Evolutionary conservation across 2,797 vertebrate species (phyloP), one percentile per base, ranked within the genome.

Genomic region (Acrossocheilus wenchowensis): DNA sequence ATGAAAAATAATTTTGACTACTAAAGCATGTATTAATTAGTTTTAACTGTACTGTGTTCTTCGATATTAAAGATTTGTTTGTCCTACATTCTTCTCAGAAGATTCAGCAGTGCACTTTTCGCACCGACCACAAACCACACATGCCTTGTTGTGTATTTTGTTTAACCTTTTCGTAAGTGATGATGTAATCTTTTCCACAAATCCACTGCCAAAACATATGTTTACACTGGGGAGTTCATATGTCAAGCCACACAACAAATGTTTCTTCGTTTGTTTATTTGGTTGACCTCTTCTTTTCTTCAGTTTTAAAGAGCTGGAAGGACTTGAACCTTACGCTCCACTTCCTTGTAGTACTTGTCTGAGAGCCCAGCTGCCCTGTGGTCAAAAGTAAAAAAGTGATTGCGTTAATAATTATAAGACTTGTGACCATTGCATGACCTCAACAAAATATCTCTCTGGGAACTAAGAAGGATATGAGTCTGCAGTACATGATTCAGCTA

Each of bases 291-390:
- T 23, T 14, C 36, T n/a, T 4, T 39, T 69, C 3, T 73, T 94
- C 88, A 93, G 39, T 21, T 79, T 45, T 81, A 78, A 26, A 95
- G 80, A 15, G 87, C 1, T 2, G 82, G 41, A 0, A 91, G 30
- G 1, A 83, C 30, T 14, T 72, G 82, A 0, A 91, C 92, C 88
- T 96, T 97, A 78, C 93, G 92, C 83, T 97, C 96, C 74, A 97
- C 96, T 81, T 96, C 92, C 0, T 84, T 90, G 84, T 95, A 96
- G 89, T 98, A 98, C 78, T 96, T 97, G 48, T 97, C 96, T 0
- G 96, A 93, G 48, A 98, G 94, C 3, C 97, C 96, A 0, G 93
- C 93, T 1, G 94, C 95, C 94, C 97, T 98, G 94, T 11, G 77
- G 11, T 86, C 34, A 48, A 57, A 36, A 73, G 1, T 15, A n/a